phyloP scores from a whole-genome alignment of 2,888 invertebrate genomes.

The Cheilosia variabilis region DNA sequence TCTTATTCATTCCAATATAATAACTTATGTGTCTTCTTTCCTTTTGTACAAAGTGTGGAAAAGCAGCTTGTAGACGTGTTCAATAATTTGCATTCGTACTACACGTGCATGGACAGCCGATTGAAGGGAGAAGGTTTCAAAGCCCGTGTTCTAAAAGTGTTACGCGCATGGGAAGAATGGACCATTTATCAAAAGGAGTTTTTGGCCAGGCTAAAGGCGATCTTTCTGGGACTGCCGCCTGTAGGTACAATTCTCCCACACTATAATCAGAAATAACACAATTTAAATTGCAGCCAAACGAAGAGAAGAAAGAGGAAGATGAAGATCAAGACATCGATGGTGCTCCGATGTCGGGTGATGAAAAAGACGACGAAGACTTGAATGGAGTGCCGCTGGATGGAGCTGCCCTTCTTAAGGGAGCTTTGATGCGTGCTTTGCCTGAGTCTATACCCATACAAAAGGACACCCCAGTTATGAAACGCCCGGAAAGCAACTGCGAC shows the following conservation, averaged over 20 bases:
- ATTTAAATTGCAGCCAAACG: slow-evolving; percentile 57
- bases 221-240: slow-evolving; percentile 91
- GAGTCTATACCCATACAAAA: slow-evolving; percentile 81
- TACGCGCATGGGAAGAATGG: slow-evolving; percentile 99
- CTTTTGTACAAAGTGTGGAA: slow-evolving; percentile 87
- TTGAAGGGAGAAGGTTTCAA: slow-evolving; percentile 98
- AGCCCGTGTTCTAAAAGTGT: slow-evolving; percentile 92
- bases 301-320: slow-evolving; percentile 79
- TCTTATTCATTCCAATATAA: not conserved
- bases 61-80: slow-evolving; percentile 91
- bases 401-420: slow-evolving; percentile 90
- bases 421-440: slow-evolving; percentile 84
- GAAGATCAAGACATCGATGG: slow-evolving; percentile 84
- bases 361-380: slow-evolving; percentile 87
- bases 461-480: slow-evolving; percentile 77
- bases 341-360: slow-evolving; percentile 84
- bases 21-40: too few species aligned
- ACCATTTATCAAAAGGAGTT: slow-evolving; percentile 97
- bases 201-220: slow-evolving; percentile 93
- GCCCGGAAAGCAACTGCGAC: slow-evolving; percentile 78
- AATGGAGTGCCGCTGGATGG: slow-evolving; percentile 92
- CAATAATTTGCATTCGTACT: slow-evolving; percentile 89
- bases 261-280: not conserved
- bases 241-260: slow-evolving; percentile 65
- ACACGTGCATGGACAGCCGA: slow-evolving; percentile 90